Percentiles rank a stretch among this genome's conserved stretches.
Conservation (phyloP, 2,888 invertebrate genomes). For the Acrobasis suavella region DNA sequence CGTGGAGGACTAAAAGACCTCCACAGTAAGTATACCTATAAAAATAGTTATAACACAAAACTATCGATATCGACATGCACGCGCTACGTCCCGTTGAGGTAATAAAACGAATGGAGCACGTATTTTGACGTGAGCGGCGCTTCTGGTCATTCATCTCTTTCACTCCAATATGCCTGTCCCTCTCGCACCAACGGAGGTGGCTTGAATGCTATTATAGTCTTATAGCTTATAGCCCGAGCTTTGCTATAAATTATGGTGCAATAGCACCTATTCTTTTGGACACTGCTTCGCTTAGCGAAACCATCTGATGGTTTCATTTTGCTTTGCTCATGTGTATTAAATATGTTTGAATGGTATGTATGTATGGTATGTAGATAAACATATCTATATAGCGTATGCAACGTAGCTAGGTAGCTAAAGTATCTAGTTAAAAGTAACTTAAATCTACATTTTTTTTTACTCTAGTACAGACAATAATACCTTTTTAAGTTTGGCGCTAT, state of each 20-base stretch:
- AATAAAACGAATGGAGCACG: slow-evolving; percentile 82
- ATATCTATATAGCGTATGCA: neutral
- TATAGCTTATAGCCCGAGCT: slow-evolving; percentile 72
- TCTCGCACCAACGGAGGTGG: slow-evolving; percentile 64
- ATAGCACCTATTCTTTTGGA: slow-evolving; percentile 74
- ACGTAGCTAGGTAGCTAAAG: too few relatives aligned
- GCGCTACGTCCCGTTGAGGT: slow-evolving; percentile 56
- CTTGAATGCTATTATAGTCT: slow-evolving; percentile 76
- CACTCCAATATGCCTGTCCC: slow-evolving; percentile 52
- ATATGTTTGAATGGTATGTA: neutral
- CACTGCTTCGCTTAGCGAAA: slow-evolving; percentile 55
- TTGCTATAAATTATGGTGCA: slow-evolving; percentile 78
- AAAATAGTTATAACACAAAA: neutral
- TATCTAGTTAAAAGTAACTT: too few relatives aligned
- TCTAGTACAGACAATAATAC: too few relatives aligned
- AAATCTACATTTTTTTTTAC: too few relatives aligned
- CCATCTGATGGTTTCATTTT: slow-evolving; percentile 62
- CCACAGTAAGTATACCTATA: too few relatives aligned
- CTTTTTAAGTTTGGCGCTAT: too few relatives aligned
- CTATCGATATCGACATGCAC: slow-evolving; percentile 55
- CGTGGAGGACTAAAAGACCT: too few relatives aligned
- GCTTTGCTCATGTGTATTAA: slow-evolving; percentile 13
- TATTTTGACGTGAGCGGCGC: slow-evolving; percentile 83
- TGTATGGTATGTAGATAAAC: neutral
- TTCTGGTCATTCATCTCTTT: slow-evolving; percentile 71